Evolutionary conservation across 2,113 vertebrate species (phyloP).

Genomic region (Microtus oregoni): DNA sequence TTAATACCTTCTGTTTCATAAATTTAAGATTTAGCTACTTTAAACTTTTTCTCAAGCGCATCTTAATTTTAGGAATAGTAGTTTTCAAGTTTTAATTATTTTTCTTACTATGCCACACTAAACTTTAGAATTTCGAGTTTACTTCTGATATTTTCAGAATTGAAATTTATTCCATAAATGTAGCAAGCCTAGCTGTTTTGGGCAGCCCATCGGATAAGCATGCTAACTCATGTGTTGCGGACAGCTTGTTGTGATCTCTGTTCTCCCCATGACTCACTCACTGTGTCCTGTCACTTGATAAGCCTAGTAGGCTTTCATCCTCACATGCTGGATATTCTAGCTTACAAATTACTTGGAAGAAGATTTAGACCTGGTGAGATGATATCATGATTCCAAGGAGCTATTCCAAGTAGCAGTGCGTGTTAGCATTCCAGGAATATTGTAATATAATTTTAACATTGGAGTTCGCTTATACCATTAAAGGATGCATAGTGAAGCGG

Average conservation of each 20-base stretch:
- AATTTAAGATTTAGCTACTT: slow-evolving; percentile 5
- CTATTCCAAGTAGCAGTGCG: neutral
- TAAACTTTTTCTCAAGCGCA: neutral
- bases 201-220: slow-evolving; percentile 11
- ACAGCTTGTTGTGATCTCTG: neutral
- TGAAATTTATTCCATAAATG: slow-evolving; percentile 7
- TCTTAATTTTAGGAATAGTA: neutral
- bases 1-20: slow-evolving; percentile 1
- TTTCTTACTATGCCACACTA: neutral
- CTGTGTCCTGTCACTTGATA: neutral
- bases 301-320: slow-evolving; percentile 23
- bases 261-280: neutral
- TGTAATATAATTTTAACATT: neutral
- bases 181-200: slow-evolving; percentile 34
- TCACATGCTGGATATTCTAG: neutral
- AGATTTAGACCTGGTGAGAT: neutral
- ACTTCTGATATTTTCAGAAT: slow-evolving; percentile 1
- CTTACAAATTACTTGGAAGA: slow-evolving; percentile 25
- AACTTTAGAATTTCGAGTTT: slow-evolving; percentile 11
- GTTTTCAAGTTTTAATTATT: slow-evolving; percentile 5
- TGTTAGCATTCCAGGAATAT: slow-evolving; percentile 27
- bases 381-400: neutral
- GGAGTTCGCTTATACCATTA: neutral
- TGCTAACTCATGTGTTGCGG: neutral
- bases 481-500: neutral